phyloP scores from a whole-genome alignment of 2,797 vertebrate species.

The Euthynnus affinis region DNA sequence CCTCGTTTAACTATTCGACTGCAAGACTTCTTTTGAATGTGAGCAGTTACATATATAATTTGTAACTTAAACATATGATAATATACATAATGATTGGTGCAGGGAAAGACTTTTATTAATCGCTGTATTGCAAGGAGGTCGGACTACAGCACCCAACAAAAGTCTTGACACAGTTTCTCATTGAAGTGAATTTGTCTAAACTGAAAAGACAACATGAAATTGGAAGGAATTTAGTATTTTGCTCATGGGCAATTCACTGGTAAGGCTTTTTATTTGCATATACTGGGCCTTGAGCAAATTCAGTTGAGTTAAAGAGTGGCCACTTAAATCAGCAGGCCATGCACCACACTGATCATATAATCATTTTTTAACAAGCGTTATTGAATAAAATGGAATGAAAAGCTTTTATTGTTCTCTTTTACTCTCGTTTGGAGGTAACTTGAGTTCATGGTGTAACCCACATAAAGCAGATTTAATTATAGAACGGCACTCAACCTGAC shows the following conservation, averaged over 20 bases:
- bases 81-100: not conserved
- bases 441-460: not conserved
- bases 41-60: not conserved
- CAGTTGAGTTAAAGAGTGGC: not conserved
- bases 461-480: conserved; percentile 2
- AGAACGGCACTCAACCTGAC: not conserved
- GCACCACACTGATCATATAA: not conserved
- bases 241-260: not conserved
- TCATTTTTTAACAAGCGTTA: not conserved
- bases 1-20: not conserved
- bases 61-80: too few species aligned
- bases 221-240: not conserved
- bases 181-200: too few species aligned
- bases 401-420: not conserved
- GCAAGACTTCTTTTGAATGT: not conserved
- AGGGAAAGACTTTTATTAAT: not conserved
- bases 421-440: not conserved
- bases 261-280: not conserved
- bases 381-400: not conserved
- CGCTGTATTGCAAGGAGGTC: not conserved
- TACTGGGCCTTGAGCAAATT: not conserved
- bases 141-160: not conserved
- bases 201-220: not conserved
- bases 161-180: too few species aligned
- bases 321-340: not conserved